Evolutionary conservation across 2,888 invertebrate genomes (phyloP).

Genomic region (Amphipoea oculea): DNA sequence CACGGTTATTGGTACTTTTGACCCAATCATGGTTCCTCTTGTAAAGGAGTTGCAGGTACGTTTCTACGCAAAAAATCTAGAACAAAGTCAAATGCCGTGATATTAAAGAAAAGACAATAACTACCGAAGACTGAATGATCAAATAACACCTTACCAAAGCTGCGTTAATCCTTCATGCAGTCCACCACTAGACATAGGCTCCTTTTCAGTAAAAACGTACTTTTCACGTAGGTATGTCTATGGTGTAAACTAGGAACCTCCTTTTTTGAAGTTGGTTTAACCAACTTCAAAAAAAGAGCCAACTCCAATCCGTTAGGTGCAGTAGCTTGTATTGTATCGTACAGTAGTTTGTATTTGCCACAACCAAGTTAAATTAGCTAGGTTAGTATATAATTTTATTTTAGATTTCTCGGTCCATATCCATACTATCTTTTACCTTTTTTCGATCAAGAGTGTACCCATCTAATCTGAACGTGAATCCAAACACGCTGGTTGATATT

Average conservation of each 20-base stretch:
- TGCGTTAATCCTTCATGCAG: not conserved
- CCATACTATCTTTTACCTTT: slow-evolving; percentile 5
- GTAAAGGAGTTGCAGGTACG: slow-evolving; percentile 76
- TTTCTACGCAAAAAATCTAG: slow-evolving; percentile 77
- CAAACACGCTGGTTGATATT: slow-evolving; percentile 81
- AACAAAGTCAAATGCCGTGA: not conserved
- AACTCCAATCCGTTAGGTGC: not conserved
- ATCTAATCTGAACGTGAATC: slow-evolving; percentile 75
- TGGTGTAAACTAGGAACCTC: not conserved
- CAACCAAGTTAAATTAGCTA: not conserved
- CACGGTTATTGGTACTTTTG: slow-evolving; percentile 12
- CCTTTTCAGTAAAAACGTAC: not conserved
- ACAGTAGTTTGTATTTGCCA: not conserved
- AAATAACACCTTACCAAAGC: not conserved
- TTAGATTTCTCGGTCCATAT: not conserved
- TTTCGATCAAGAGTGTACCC: slow-evolving; percentile 63
- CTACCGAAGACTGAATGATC: not conserved
- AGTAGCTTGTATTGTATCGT: too few species aligned
- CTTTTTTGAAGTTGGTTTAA: not conserved
- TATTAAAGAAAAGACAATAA: not conserved
- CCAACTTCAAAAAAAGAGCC: too few species aligned
- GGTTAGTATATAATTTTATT: not conserved
- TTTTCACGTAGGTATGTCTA: not conserved
- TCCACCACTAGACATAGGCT: too few species aligned
- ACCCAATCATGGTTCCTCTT: slow-evolving; percentile 75